Conservation (phyloP, 1,140 invertebrate species). For the Campoletis sonorensis region DNA sequence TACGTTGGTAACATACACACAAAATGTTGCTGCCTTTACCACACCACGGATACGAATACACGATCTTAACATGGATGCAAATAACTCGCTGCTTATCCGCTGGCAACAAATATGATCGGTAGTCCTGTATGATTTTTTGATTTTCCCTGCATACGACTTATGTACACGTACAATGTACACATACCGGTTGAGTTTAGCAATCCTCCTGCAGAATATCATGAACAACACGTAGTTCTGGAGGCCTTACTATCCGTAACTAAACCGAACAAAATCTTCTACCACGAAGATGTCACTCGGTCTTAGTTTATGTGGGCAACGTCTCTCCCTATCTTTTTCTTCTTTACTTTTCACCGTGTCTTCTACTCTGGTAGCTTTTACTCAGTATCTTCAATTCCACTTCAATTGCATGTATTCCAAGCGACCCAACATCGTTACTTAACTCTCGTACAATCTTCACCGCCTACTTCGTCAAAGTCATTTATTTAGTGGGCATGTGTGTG, state of each 20-base stretch:
- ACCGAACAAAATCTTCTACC: constrained; percentile 21
- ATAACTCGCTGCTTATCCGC: constrained; percentile 20
- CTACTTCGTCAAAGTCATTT: constrained; percentile 26
- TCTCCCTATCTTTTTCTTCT: background rate
- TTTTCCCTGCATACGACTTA: background rate
- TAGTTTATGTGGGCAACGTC: background rate
- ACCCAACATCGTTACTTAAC: constrained; percentile 7
- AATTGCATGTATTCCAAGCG: background rate
- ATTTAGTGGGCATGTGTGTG: background rate
- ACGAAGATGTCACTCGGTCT: constrained; percentile 12
- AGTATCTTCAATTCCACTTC: background rate
- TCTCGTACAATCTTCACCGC: constrained; percentile 3
- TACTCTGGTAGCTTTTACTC: background rate
- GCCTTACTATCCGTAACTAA: background rate
- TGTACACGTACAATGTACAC: background rate
- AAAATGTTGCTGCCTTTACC: background rate
- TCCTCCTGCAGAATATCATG: background rate
- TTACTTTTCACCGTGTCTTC: background rate
- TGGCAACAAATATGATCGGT: constrained; percentile 22
- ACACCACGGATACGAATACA: background rate
- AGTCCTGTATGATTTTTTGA: constrained; percentile 31
- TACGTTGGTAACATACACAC: constrained; percentile 10
- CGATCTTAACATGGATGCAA: background rate
- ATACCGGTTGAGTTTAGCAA: background rate
- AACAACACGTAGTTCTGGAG: background rate